Base-by-base conservation (phyloP, 2,888 invertebrate species). In the Acronicta leporina region DNA sequence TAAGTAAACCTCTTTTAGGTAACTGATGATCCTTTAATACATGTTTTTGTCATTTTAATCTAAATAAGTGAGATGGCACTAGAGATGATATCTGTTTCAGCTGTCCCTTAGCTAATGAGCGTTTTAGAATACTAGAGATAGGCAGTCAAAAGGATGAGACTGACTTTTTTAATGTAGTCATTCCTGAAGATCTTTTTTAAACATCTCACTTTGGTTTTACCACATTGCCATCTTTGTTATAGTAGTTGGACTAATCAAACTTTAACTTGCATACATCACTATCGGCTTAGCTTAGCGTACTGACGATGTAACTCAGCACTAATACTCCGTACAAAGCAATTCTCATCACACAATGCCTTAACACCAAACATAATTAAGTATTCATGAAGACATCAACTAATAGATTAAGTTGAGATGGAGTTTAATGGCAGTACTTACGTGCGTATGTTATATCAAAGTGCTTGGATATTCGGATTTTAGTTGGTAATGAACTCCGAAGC, bases 331-430 rank as follows among this genome's bases (percentile, higher is more conserved):
- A 38, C 46, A 65, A 38, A 61, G 45, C 48, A 53, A 50, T 50
- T 30, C 30, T 51, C 43, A 3, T 54, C 25, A 62, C 30, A 68
- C 60, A 63, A 70, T 77, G 57, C 58, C 54, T 65, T 66, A 64
- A 63, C 57, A 63, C 59, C 51, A 68, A 72, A 67, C 60, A 55
- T 20, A 49, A 69, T 79, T 72, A 66, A 52, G 52, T 50, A 77
- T 79, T 79, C 72, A 77, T 68, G 67, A 68, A 74, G 62, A 68
- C 64, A 68, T 69, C 71, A 65, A 75, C 60, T 75, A 75, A 75
- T 72, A 77, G 75, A 73, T 75, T 78, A 75, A 64, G 63, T 65
- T 45, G 43, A 49, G 54, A 51, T 52, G 25, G 49, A 63, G 62
- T 75, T 60, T 78, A 69, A 73, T 64, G 56, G 65, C 47, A 50